Evolutionary conservation across 2,888 invertebrate genomes (phyloP).

Genomic region (Hyposoter dolosus): DNA sequence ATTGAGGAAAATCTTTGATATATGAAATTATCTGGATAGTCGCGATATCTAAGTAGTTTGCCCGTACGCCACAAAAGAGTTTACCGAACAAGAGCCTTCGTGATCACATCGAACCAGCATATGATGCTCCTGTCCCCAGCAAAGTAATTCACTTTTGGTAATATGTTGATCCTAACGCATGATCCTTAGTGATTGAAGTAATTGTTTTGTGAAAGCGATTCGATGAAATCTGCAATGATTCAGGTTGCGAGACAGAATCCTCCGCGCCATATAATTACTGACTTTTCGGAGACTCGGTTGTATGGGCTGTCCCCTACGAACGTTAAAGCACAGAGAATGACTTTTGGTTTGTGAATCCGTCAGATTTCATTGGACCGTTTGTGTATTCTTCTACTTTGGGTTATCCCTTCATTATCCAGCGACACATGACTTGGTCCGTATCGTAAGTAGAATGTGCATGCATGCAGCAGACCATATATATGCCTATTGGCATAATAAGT

Average conservation of each 20-base stretch:
- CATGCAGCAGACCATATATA: constrained; percentile 16
- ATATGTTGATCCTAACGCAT: background rate
- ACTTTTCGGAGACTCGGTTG: background rate
- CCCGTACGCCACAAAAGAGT: too few relatives aligned
- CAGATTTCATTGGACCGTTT: constrained; percentile 7
- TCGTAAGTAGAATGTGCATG: constrained; percentile 2
- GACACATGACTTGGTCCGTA: background rate
- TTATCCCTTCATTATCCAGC: constrained; percentile 15
- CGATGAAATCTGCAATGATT: background rate
- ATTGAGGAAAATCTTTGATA: too few relatives aligned
- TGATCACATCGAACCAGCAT: too few relatives aligned
- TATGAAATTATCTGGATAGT: too few relatives aligned
- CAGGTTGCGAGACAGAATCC: background rate
- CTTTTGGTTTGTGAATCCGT: constrained; percentile 8
- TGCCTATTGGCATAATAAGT: constrained; percentile 64
- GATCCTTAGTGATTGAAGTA: background rate
- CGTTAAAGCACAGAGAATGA: background rate
- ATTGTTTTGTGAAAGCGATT: too few relatives aligned
- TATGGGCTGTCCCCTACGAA: background rate
- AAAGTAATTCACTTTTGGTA: too few relatives aligned
- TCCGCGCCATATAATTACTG: background rate
- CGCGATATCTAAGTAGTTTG: too few relatives aligned
- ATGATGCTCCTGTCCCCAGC: too few relatives aligned
- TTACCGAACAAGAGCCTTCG: too few relatives aligned
- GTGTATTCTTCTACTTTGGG: constrained; percentile 24